Percentiles rank a stretch among this genome's conserved stretches.
Evolutionary conservation across 2,797 vertebrate genomes (phyloP).

Genomic region (Gila robusta): DNA sequence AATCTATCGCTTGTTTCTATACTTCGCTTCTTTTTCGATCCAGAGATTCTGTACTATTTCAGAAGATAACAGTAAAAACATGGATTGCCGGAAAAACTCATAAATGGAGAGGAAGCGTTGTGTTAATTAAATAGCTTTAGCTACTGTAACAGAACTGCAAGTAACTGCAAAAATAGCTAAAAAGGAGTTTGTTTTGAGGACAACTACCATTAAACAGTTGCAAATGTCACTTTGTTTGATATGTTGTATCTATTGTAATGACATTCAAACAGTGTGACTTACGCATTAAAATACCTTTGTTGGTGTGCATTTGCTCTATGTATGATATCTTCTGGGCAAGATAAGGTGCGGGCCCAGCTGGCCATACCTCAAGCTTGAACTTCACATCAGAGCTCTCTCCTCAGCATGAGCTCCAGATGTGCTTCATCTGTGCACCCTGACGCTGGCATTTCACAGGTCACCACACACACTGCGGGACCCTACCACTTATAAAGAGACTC

Average conservation of each 20-base stretch:
- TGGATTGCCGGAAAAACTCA: not conserved
- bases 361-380: constrained; percentile 58
- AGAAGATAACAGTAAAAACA: not conserved
- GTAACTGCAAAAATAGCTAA: not conserved
- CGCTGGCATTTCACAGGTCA: constrained; percentile 63
- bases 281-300: not conserved
- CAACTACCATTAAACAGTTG: not conserved
- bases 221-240: not conserved
- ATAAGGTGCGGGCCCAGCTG: constrained; percentile 42
- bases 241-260: constrained; percentile 5
- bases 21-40: not conserved
- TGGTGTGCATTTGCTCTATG: not conserved
- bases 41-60: not conserved
- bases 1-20: not conserved
- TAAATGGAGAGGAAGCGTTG: not conserved
- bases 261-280: not conserved
- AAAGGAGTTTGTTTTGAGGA: not conserved
- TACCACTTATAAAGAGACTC: constrained; percentile 56
- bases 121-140: not conserved
- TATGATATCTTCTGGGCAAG: constrained; percentile 36
- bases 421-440: constrained; percentile 55
- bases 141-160: not conserved
- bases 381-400: constrained; percentile 63
- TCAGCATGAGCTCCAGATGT: constrained; percentile 56
- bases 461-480: constrained; percentile 48